Conservation (phyloP, 2,113 vertebrate species). For the Sorex fumeus region DNA sequence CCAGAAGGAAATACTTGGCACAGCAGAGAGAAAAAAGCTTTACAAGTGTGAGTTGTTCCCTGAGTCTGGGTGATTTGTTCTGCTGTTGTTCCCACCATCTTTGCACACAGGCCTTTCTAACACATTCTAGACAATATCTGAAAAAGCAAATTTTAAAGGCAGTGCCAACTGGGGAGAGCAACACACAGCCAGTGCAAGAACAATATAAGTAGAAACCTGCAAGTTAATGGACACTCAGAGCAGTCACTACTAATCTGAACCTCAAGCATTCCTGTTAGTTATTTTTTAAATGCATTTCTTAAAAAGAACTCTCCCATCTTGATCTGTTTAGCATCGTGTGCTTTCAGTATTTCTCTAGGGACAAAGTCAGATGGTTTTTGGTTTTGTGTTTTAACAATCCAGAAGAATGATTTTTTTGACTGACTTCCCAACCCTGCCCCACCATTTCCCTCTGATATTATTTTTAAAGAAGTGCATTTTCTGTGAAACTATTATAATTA, state of each 20-base stretch:
- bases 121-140: neutral
- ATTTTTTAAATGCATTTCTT: slow-evolving; percentile 20
- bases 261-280: neutral
- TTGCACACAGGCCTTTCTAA: slow-evolving; percentile 1
- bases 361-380: neutral
- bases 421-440: neutral
- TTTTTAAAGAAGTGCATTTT: neutral
- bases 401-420: neutral
- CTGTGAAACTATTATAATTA: neutral
- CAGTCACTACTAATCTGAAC: neutral
- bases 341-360: slow-evolving; percentile 3
- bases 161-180: neutral
- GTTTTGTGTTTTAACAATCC: neutral
- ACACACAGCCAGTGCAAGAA: neutral
- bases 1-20: neutral
- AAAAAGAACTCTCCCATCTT: neutral
- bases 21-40: neutral
- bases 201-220: neutral
- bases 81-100: neutral
- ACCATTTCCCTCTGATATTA: too few relatives aligned
- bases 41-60: slow-evolving; percentile 29
- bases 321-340: slow-evolving; percentile 19
- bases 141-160: slow-evolving; percentile 26
- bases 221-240: neutral
- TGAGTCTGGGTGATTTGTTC: neutral